Evolutionary conservation across 2,888 invertebrate genomes (phyloP), one percentile per base, ranked within the genome.

Genomic region (Drosophila infuscata): DNA sequence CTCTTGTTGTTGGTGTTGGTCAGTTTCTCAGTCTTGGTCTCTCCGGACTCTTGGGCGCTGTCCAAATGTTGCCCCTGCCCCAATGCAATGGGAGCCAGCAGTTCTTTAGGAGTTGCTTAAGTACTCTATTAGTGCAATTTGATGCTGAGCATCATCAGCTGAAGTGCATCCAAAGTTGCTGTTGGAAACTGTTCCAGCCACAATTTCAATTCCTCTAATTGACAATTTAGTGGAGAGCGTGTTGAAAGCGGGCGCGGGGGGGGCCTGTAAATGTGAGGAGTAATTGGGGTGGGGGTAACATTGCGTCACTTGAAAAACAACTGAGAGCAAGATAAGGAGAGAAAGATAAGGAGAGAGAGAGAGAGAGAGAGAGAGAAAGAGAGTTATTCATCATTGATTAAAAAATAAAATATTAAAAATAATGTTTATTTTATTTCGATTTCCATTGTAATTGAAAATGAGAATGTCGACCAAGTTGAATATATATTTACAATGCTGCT

Each of bases 111-210:
- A 63, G 76, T 56, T 64, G 78, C 69, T 64, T 83, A 87, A 85
- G 88, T 85, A 89, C 89, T 89, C 87, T 89, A 87, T 85, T 85
- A 89, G 81, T 70, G 81, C 77, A 84, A 79, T 82, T 81, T 78
- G 38, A 57, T 59, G 65, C 66, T 57, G 51, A 69, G 68, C 63
- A 59, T 51, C 68, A 41, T 51, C 68, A 41, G 66, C 65, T 67
- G 53, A 48, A 65, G 72, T 72, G 74, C 73, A 52, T 74, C 59
- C n/a, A 59, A 17, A 35, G 54, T 29, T 29, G 54, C 11, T 54
- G 35, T 25, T 54, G 56, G 29, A 52, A 38, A 30, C 54, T 48
- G 33, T 17, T 36, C 46, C 46, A 29, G 49, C 35, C 35, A 6
- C 65, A 20, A 36, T 20, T 67, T 41, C 41, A 49, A 29, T 41